Base-by-base conservation (phyloP, 2,888 invertebrate genomes). In the Rhagium mordax region DNA sequence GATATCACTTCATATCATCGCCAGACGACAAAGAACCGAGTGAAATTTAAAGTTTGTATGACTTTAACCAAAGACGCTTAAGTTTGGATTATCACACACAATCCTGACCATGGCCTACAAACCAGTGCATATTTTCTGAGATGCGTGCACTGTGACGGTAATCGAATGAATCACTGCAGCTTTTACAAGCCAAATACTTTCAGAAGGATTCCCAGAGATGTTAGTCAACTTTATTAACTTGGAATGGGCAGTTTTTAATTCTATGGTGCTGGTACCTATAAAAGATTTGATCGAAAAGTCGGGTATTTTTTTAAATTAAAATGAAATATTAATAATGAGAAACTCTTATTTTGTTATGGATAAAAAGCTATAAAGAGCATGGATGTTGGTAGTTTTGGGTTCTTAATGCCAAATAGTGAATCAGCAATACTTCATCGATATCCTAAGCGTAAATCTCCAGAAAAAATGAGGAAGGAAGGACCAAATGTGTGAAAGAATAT, bases 21-120 rank as follows among this genome's bases (percentile, higher is more conserved):
- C 29, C 27, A 59, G 61, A 61, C 61, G 21, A 61, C 61, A 61
- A 59, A 55, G 21, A 55, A 21, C 33, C 1, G 59, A 27, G 8
- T 59, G 16, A 59, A 16, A 16, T 29, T 59, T 33, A 24, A 16
- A 16, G n/a, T 41, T 41, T 4, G 41, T 10, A 41, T 3, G 5
- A n/a, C 13, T 33, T 33, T 13, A 41, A 10, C n/a, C n/a, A n/a
- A 41, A 41, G 41, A 41, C 41, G 13, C 3, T 41, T 41, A 33
- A n/a, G 3, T 33, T 33, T 33, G 10, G 10, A 33, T 33, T 33
- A 15, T 41, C 6, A 24, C 41, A 4, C 41, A 41, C 41, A 41
- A 41, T 13, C 41, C n/a, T 41, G 41, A 41, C 41, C 41, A 4
- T 41, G 41, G 41, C 41, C 41, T 41, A 41, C 41, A n/a, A 41